Conservation (phyloP, 2,888 invertebrate species). For the Hermaeophaga mercurialis region DNA sequence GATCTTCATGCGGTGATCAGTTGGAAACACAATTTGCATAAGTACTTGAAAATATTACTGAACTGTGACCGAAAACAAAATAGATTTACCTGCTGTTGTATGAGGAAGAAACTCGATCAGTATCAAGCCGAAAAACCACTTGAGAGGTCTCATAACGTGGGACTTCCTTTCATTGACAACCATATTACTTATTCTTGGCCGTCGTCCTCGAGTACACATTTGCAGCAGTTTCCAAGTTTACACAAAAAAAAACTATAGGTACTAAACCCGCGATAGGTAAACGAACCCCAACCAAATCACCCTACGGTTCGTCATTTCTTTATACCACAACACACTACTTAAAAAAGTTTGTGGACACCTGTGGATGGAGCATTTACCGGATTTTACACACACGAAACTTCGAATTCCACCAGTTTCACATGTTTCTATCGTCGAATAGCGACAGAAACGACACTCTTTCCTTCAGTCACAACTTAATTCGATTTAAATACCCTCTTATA, state of each 20-base stretch:
- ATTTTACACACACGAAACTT: slow-evolving; percentile 9
- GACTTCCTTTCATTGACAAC: slow-evolving; percentile 35
- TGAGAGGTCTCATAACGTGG: slow-evolving; percentile 25
- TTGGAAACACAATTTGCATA: not conserved
- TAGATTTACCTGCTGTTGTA: slow-evolving; percentile 36
- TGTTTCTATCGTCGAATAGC: not conserved
- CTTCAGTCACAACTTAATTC: no score
- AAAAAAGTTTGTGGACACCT: slow-evolving; percentile 40
- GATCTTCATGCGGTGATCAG: not conserved
- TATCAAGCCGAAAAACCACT: slow-evolving; percentile 31
- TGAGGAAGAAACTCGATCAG: slow-evolving; percentile 27
- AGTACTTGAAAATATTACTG: no score
- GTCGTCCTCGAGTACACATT: slow-evolving; percentile 35
- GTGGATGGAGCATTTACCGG: slow-evolving; percentile 37
- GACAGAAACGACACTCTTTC: no score
- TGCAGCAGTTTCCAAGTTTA: not conserved
- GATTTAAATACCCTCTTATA: no score
- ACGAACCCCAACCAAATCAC: not conserved
- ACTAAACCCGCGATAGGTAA: not conserved
- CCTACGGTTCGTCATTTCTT: slow-evolving; percentile 30
- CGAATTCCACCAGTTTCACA: not conserved
- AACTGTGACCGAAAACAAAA: not conserved
- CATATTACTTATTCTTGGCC: slow-evolving; percentile 38
- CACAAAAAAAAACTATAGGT: slow-evolving; percentile 10
- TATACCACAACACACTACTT: slow-evolving; percentile 26